Evolutionary conservation across 2,113 vertebrate species (phyloP), one percentile per base, ranked within the genome.

Genomic region (Atractosteus spatula): DNA sequence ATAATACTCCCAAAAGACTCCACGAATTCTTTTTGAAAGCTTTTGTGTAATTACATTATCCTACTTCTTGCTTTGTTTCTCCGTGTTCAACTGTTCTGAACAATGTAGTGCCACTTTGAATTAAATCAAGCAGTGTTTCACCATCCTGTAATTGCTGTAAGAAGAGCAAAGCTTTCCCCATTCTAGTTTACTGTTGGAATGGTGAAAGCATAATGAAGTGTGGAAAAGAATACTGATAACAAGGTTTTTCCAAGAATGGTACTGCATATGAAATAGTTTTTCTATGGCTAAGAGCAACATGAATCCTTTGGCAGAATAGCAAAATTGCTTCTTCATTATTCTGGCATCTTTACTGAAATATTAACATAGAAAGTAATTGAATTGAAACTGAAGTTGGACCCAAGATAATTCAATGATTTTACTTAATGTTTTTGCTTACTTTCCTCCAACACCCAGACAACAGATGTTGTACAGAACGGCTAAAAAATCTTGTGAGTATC

Each of bases 1-100:
- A 55, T 57, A 73, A 76, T 73, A 63, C 62, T 66, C 62, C 72
- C 68, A 66, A n/a, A 62, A 11, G 57, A 61, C 44, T 41, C 55
- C 43, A 54, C 55, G 44, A 59, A 73, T 43, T 57, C 62, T 66
- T 77, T 67, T 72, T 13, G 7, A 29, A 11, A 41, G 66, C 29
- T 70, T 43, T 41, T 61, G 57, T 64, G 67, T 44, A 68, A 63
- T 69, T 65, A 59, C 17, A 64, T 45, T 29, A 73, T 74, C 68
- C 29, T 47, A 51, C 16, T 67, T 41, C 43, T 16, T 66, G 64
- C 3, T 5, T 41, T 57, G 41, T 70, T 45, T 42, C 43, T 61
- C 62, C 44, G 5, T 51, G 41, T 44, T 42, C 6, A 47, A 57
- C 71, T 54, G 29, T 43, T 51, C 68, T 57, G 29, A 5, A 59